Base-by-base conservation (phyloP, 1,140 invertebrate species). In the Rhopalosiphum maidis region DNA sequence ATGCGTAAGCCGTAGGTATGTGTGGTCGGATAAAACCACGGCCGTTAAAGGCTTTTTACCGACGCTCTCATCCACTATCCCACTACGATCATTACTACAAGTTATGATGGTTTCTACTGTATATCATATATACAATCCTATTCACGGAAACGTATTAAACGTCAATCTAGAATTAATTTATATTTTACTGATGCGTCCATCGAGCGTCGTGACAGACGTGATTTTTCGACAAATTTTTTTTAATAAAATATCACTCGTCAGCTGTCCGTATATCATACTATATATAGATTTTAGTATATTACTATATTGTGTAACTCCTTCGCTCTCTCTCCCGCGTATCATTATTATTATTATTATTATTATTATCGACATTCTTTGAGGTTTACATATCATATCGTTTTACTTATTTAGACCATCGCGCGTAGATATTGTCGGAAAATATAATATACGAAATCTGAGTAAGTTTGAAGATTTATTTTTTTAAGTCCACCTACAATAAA, bases 61-160 rank as follows among this genome's bases (percentile, higher is more conserved):
- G 15, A 77, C 60, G 21, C 30, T 18, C 60, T n/a, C 4, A 15
- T n/a, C n/a, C 60, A 6, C 60, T 15, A n/a, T 22, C 15, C 60
- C 30, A 77, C 60, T n/a, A n/a, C 15, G 60, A 18, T 77, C 30
- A 77, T 77, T n/a, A n/a, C n/a, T n/a, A n/a, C n/a, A 77, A 77
- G 18, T 77, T 77, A n/a, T 77, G 60, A 77, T 21, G 30, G 60
- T 77, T 77, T 77, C 30, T 77, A 68, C 60, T 68, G 60, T 35
- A 77, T 77, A 77, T 77, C 15, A n/a, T 77, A n/a, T 77, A 77
- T 77, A 77, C 60, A 77, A 77, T 77, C 60, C 60, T 77, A 77
- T 77, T 77, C 25, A 60, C 55, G 25, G 25, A 77, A 77, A n/a
- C 60, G 60, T 77, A 77, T 77, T 77, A 77, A 77, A 77, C 60